Base-by-base conservation (phyloP, 2,797 vertebrate species). In the Acestrorhynchus altus region DNA sequence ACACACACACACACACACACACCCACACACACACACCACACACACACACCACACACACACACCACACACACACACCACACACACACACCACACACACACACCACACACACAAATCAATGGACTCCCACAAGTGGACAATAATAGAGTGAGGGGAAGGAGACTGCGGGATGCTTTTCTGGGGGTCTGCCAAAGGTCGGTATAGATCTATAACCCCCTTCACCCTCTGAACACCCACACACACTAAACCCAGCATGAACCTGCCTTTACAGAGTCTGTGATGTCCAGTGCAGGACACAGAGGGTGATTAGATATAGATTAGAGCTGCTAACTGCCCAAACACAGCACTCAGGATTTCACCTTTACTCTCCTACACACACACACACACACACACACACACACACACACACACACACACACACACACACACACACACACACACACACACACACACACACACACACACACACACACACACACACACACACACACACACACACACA, bases 101-200 rank as follows among this genome's bases (percentile, higher is more conserved):
- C n/a, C n/a, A n/a, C n/a, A n/a, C n/a, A 73, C 26, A 69, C 1
- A 1, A 68, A 69, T 69, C 66, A 12, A 69, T 69, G 47, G 79
- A 83, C 83, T 83, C 83, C 86, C 79, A 81, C 83, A 76, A 79
- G 83, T 78, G 79, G 85, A 85, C 84, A 80, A 84, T 86, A 88
- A 90, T 85, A 79, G 82, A 87, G 83, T 86, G 83, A 83, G 81
- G 80, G 56, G 80, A 79, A 66, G 80, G 42, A 77, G 84, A 81
- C 80, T 72, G 85, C 77, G 78, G 83, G 80, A 83, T 68, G 78
- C 77, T 31, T 0, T 10, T 24, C 72, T 82, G 84, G 81, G 81
- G 13, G 72, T 31, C 59, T 71, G 83, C 85, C 86, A 83, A 67
- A 56, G 60, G 20, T 64, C 63, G 26, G 40, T 18, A 61, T 63